These are phyloP conservation scores for Xestia ashworthii DNA, from an alignment of 2,888 invertebrate species.

Conservation along the genomic window DNA sequence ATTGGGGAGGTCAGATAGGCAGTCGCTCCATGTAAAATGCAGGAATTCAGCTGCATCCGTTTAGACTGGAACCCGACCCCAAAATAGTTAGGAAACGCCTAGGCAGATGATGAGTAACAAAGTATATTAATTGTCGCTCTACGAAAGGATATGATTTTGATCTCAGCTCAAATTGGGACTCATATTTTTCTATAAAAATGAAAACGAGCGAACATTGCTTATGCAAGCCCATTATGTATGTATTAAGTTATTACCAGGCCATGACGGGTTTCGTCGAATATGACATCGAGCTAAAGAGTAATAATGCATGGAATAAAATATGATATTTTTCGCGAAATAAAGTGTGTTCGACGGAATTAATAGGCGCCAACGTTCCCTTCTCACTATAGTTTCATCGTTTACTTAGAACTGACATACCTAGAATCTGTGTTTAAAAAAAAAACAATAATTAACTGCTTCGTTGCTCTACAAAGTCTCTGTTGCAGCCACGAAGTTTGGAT, in stretches of 20 bases:
- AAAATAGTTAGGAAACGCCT: no score
- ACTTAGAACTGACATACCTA: no score
- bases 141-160: no score
- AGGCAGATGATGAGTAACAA: neutral
- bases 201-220: neutral
- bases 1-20: no score
- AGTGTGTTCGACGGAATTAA: neutral
- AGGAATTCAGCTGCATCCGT: no score
- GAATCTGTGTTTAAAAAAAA: neutral
- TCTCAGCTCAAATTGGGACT: neutral
- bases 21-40: no score
- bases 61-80: no score
- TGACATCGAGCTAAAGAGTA: conserved; percentile 1
- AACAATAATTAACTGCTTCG: neutral
- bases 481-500: neutral
- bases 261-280: conserved; percentile 20
- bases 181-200: neutral
- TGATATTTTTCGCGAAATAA: conserved; percentile 15
- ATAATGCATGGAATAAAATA: conserved; percentile 38
- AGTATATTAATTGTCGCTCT: neutral
- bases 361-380: neutral
- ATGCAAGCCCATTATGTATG: conserved; percentile 20
- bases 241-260: conserved; percentile 26
- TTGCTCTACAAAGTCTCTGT: neutral
- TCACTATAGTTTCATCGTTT: neutral